phyloP scores from a whole-genome alignment of 2,797 vertebrate genomes.

The Gymnoscopelus braueri region DNA sequence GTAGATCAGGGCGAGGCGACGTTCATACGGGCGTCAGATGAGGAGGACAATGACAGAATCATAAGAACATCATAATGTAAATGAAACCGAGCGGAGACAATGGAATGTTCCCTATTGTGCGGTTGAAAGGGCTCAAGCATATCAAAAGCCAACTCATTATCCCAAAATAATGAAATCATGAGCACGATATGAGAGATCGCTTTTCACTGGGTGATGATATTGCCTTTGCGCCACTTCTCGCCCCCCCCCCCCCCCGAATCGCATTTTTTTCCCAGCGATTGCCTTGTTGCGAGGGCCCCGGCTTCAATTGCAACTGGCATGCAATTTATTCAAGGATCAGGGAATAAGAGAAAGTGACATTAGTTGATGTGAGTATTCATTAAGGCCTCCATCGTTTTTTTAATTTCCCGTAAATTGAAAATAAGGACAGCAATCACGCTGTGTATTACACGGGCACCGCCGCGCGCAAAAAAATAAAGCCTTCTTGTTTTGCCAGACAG shows the following conservation, averaged over 20 bases:
- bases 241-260: neutral
- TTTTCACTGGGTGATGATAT: conserved; percentile 6
- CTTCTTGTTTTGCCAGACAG: conserved; percentile 30
- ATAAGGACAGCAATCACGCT: conserved; percentile 43
- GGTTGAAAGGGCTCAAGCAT: neutral
- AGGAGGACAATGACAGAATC: neutral
- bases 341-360: conserved; percentile 49
- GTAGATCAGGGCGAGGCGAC: too few relatives aligned
- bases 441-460: neutral
- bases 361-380: conserved; percentile 51
- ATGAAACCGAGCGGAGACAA: conserved; percentile 5
- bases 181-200: conserved; percentile 7
- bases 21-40: neutral
- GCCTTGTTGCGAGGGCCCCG: conserved; percentile 4
- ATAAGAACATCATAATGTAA: neutral
- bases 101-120: neutral
- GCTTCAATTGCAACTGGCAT: conserved; percentile 44
- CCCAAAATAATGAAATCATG: conserved; percentile 50
- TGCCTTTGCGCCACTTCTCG: conserved; percentile 19
- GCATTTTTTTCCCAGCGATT: neutral
- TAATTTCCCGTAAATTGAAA: conserved; percentile 63
- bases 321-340: conserved; percentile 49
- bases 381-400: conserved; percentile 36
- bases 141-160: conserved; percentile 26
- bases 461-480: conserved; percentile 6